phyloP scores from a whole-genome alignment of 2,113 vertebrate genomes.

The Abramis brama region DNA sequence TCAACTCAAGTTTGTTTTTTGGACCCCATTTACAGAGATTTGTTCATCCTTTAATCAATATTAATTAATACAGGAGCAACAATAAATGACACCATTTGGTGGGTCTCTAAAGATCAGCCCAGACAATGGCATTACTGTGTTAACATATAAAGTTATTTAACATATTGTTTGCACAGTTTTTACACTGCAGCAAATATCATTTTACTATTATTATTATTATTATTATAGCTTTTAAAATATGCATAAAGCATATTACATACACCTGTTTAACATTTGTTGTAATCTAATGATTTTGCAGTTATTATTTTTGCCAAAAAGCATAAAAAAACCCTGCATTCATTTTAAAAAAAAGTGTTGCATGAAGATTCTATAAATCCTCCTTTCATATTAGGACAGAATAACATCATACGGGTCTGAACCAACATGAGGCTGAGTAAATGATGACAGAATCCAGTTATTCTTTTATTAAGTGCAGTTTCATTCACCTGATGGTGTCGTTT shows the following conservation, averaged over 20 bases:
- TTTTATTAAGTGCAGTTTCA: not conserved
- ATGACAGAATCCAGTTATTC: not conserved
- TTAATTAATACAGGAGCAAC: too few species aligned
- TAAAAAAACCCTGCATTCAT: too few species aligned
- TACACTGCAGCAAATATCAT: too few species aligned
- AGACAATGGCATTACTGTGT: too few species aligned
- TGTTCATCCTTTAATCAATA: too few species aligned
- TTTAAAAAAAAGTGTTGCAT: not conserved
- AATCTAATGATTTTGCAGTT: not conserved
- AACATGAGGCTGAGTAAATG: too few species aligned
- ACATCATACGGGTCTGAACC: not conserved
- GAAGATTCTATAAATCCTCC: not conserved
- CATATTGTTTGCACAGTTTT: not conserved
- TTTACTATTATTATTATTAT: too few species aligned
- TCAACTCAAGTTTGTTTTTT: too few species aligned
- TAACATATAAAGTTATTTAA: not conserved
- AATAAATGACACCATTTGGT: too few species aligned
- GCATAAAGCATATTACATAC: not conserved
- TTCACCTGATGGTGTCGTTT: slow-evolving; percentile 84
- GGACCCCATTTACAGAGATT: too few species aligned
- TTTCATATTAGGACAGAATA: not conserved
- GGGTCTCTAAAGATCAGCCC: too few species aligned
- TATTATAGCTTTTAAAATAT: not conserved
- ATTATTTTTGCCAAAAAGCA: too few species aligned
- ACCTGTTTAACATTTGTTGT: not conserved